Evolutionary conservation across 1,140 invertebrate species (phyloP).

Genomic region (Bombus soroeensis): DNA sequence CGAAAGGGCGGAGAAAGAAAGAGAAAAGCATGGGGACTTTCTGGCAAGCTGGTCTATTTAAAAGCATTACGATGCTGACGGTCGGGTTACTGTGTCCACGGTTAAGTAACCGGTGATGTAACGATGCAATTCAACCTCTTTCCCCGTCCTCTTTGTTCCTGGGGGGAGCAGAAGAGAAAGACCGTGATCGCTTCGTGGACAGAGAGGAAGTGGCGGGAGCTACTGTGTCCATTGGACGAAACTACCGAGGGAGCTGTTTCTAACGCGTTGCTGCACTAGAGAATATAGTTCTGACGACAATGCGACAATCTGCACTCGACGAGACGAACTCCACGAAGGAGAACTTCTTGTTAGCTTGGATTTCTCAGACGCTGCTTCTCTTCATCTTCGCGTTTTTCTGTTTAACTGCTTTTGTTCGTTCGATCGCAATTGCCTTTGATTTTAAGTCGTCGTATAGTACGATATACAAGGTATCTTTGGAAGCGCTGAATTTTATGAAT

Average conservation of each 20-base stretch:
- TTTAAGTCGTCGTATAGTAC: background rate
- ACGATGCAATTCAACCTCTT: conserved; percentile 63
- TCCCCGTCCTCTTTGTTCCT: conserved; percentile 38
- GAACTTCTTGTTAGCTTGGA: conserved; percentile 26
- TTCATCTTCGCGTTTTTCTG: background rate
- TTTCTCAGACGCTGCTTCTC: background rate
- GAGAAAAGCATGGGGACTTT: background rate
- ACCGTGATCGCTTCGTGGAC: conserved; percentile 6
- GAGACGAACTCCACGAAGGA: conserved; percentile 53
- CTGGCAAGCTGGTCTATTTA: conserved; percentile 52
- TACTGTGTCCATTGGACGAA: conserved; percentile 47
- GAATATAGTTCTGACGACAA: conserved; percentile 45
- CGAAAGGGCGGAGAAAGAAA: background rate
- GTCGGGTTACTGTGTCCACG: conserved; percentile 49
- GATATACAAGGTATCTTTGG: background rate
- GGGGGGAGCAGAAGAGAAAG: conserved; percentile 26
- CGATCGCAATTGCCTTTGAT: background rate
- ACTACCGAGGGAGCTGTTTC: conserved; percentile 52
- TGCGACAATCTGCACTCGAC: conserved; percentile 43
- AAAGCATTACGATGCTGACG: conserved; percentile 52
- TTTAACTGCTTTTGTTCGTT: background rate
- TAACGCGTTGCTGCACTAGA: conserved; percentile 33
- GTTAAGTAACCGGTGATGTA: conserved; percentile 68
- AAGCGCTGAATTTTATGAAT: background rate
- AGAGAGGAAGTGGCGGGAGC: background rate